Evolutionary conservation across 2,888 invertebrate species (phyloP).

Genomic region (Acrobasis consociella): DNA sequence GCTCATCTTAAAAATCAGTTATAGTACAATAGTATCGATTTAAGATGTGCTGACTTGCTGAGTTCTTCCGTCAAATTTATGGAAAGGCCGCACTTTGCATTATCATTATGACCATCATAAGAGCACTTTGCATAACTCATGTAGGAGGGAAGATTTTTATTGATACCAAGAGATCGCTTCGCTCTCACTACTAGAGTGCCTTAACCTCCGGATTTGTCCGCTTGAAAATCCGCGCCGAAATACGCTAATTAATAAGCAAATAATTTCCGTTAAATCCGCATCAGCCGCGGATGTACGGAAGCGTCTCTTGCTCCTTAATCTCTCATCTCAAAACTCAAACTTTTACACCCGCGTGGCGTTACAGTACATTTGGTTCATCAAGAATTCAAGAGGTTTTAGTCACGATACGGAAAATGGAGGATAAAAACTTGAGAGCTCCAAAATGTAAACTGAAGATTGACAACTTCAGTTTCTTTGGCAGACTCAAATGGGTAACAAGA

Average conservation of each 20-base stretch:
- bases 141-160: background rate
- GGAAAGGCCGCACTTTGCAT: too few species aligned
- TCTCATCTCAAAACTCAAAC: background rate
- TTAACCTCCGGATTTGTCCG: constrained; percentile 21
- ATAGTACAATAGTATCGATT: too few species aligned
- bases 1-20: too few species aligned
- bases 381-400: constrained; percentile 8
- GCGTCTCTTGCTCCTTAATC: constrained; percentile 19
- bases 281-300: constrained; percentile 28
- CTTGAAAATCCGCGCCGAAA: constrained; percentile 21
- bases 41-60: too few species aligned
- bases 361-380: constrained; percentile 14
- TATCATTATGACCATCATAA: too few species aligned
- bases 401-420: background rate
- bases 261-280: constrained; percentile 35
- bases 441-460: background rate
- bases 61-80: too few species aligned
- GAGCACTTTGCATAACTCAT: too few species aligned
- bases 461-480: background rate
- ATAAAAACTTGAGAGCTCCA: background rate
- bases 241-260: constrained; percentile 45
- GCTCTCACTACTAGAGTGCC: background rate
- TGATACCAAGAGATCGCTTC: background rate
- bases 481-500: background rate
- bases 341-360: background rate